phyloP scores from a whole-genome alignment of 2,113 vertebrate genomes.

The Rafetus swinhoei region DNA sequence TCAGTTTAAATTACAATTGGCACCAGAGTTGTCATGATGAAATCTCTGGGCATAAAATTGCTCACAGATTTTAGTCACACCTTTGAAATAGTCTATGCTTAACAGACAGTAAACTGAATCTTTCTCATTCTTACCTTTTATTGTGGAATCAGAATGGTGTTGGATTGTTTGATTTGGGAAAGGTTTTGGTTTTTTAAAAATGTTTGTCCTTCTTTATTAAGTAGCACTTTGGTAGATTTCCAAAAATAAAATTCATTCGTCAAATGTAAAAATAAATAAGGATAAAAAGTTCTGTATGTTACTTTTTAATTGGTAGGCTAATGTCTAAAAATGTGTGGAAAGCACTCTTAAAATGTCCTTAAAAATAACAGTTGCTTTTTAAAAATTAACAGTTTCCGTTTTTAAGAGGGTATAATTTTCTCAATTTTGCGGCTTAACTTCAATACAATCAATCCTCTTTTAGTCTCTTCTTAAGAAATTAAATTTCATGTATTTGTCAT shows the following conservation, averaged over 20 bases:
- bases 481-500: conserved; percentile 41
- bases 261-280: conserved; percentile 59
- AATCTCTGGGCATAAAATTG: conserved; percentile 50
- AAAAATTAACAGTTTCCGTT: conserved; percentile 38
- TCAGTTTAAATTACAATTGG: conserved; percentile 36
- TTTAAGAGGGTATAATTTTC: conserved; percentile 12
- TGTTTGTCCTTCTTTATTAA: conserved; percentile 36
- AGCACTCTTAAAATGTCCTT: conserved; percentile 41
- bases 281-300: conserved; percentile 70
- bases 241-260: conserved; percentile 55
- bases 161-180: conserved; percentile 37
- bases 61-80: conserved; percentile 40
- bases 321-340: conserved; percentile 47
- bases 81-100: conserved; percentile 54
- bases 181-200: background rate
- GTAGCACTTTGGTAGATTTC: conserved; percentile 43
- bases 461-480: conserved; percentile 46
- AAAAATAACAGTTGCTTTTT: conserved; percentile 49
- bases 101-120: conserved; percentile 36
- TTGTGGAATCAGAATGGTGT: conserved; percentile 48
- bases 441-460: conserved; percentile 56
- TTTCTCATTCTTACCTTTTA: conserved; percentile 3
- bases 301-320: conserved; percentile 68
- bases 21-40: conserved; percentile 24
- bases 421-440: conserved; percentile 60